Evolutionary conservation across 2,113 vertebrate species (phyloP), one percentile per base, ranked within the genome.

Genomic region (Nicator chloris): DNA sequence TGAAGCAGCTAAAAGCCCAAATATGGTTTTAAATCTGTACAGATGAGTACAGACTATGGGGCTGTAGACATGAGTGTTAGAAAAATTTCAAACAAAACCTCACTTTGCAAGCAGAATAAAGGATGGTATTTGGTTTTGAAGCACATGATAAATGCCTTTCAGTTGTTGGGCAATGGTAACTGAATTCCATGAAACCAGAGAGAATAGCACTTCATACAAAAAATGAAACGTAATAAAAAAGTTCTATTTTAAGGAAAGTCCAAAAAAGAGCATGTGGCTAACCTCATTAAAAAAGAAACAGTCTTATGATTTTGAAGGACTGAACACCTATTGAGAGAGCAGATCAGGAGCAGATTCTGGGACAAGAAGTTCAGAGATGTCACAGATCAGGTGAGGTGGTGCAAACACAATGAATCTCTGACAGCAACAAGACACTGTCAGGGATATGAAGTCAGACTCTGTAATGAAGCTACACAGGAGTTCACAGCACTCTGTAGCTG

Each of bases 371-470:
- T 90, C 42, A 63, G 33, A 63, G 65, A 57, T 0, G 0, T 84
- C 31, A 66, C 1, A 4, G 19, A 47, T 68, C 2, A 4, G 59
- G 13, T 11, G 2, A 24, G 37, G 45, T 17, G 4, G 1, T 4
- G 16, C 1, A 2, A 75, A 63, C 42, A 70, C 50, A 63, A 19
- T 27, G 51, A 30, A 59, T 93, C 84, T 50, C 54, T 59, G 56
- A 54, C 44, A 84, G 78, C 7, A 63, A 2, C 50, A 53, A 61
- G 69, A 57, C 10, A 57, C 68, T 84, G 9, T 50, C 50, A 91
- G 33, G 28, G 22, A 28, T 31, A 66, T 47, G 42, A 82, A 82
- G 59, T 45, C 50, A 45, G n/a, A 72, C 24, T 31, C 31, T 42
- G 26, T 73, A 35, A 82, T 20, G 47, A 82, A 78, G 30, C 22